phyloP scores from a whole-genome alignment of 2,888 invertebrate species.

The Drosophila vallismaia region DNA sequence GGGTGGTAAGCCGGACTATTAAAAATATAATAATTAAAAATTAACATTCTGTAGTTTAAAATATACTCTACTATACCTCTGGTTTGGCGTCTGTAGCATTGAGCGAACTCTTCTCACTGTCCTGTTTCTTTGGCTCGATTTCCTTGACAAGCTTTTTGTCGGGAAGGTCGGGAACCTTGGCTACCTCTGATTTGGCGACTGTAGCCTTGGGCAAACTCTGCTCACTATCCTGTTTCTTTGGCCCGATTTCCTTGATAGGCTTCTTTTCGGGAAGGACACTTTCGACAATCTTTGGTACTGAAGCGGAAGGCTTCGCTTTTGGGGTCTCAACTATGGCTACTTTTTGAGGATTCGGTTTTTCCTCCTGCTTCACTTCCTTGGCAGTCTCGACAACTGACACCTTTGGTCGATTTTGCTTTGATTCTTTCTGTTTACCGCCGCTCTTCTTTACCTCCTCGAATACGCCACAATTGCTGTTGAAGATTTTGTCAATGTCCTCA shows the following conservation, averaged over 20 bases:
- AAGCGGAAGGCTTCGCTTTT: background rate
- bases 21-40: background rate
- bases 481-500: slow-evolving; percentile 83
- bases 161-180: background rate
- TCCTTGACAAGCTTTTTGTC: background rate
- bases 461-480: slow-evolving; percentile 81
- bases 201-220: background rate
- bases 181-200: slow-evolving; percentile 8
- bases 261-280: background rate
- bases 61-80: slow-evolving; percentile 12
- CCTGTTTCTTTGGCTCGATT: background rate
- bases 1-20: slow-evolving; percentile 68
- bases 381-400: background rate
- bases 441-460: slow-evolving; percentile 78
- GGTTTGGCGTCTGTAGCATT: background rate
- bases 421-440: background rate
- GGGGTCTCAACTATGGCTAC: background rate
- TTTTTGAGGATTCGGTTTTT: background rate
- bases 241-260: background rate
- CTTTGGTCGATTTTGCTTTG: background rate
- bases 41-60: background rate
- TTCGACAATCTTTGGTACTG: background rate
- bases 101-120: background rate
- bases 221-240: background rate
- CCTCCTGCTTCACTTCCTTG: background rate